Evolutionary conservation across 2,888 invertebrate genomes (phyloP).

Genomic region (Zaprionus bogoriensis): DNA sequence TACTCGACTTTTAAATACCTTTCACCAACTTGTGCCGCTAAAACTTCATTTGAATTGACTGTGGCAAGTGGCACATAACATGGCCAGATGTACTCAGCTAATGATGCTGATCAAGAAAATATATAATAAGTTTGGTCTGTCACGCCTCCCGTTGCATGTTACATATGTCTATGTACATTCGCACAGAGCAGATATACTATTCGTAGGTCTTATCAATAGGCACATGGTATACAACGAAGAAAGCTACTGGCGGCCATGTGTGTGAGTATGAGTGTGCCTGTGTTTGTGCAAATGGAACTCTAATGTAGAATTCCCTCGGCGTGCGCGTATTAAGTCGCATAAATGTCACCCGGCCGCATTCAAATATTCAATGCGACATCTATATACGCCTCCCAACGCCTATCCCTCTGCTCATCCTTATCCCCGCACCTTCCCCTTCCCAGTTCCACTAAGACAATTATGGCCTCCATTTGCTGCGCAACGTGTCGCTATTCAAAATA

Average conservation of each 20-base stretch:
- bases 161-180: no score
- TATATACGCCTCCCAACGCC: not conserved
- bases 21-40: no score
- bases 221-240: no score
- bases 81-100: no score
- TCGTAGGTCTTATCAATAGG: no score
- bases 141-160: no score
- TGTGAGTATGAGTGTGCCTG: constrained; percentile 2
- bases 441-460: constrained; percentile 66
- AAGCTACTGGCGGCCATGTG: not conserved
- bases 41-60: no score
- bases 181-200: no score
- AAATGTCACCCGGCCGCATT: constrained; percentile 62
- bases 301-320: constrained; percentile 73
- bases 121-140: no score
- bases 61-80: no score
- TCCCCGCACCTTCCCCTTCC: not conserved
- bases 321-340: constrained; percentile 76
- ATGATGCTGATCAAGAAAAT: no score
- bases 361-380: constrained; percentile 1
- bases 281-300: constrained; percentile 61
- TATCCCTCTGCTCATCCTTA: not conserved
- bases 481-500: constrained; percentile 79
- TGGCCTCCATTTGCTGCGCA: constrained; percentile 31
- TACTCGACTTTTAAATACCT: no score